Percentiles rank a stretch among this genome's conserved stretches.
These are phyloP conservation scores for Eupithecia centaureata DNA, from an alignment of 2,888 invertebrate genomes.

Conservation along the genomic window DNA sequence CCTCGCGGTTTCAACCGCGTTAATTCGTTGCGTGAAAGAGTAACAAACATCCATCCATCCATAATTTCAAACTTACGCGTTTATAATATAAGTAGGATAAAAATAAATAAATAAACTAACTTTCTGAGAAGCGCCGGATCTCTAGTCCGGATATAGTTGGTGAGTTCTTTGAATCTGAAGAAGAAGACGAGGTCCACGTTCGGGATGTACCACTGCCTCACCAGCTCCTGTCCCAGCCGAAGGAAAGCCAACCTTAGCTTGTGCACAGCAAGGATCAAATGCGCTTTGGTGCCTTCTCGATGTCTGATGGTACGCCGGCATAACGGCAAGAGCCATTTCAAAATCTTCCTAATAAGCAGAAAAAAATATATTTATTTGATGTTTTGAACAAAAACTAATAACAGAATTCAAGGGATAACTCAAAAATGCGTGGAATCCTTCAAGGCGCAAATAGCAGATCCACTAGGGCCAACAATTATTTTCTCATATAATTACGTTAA, in stretches of 20 bases:
- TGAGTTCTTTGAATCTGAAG: slow-evolving; percentile 87
- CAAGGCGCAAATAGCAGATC: no score
- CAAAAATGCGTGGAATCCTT: no score
- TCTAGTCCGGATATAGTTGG: slow-evolving; percentile 76
- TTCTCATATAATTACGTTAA: no score
- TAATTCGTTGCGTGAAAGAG: no score
- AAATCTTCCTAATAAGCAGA: slow-evolving; percentile 70
- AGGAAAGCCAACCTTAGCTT: slow-evolving; percentile 85
- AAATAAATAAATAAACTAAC: slow-evolving; percentile 68
- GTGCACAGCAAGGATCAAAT: slow-evolving; percentile 80
- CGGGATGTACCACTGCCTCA: slow-evolving; percentile 86
- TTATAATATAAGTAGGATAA: not conserved
- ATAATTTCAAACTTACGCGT: no score
- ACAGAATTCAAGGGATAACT: no score
- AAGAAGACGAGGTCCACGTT: slow-evolving; percentile 86
- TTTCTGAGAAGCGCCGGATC: slow-evolving; percentile 85
- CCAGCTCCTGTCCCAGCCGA: slow-evolving; percentile 83
- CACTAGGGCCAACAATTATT: no score
- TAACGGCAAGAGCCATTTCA: slow-evolving; percentile 85
- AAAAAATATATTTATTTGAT: not conserved
- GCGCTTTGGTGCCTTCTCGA: slow-evolving; percentile 88
- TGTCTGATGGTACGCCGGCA: slow-evolving; percentile 85
- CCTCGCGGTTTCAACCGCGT: no score
- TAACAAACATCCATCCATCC: no score
- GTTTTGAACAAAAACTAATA: no score